Conservation (phyloP, 2,888 invertebrate species). For the Cheilosia grossa region DNA sequence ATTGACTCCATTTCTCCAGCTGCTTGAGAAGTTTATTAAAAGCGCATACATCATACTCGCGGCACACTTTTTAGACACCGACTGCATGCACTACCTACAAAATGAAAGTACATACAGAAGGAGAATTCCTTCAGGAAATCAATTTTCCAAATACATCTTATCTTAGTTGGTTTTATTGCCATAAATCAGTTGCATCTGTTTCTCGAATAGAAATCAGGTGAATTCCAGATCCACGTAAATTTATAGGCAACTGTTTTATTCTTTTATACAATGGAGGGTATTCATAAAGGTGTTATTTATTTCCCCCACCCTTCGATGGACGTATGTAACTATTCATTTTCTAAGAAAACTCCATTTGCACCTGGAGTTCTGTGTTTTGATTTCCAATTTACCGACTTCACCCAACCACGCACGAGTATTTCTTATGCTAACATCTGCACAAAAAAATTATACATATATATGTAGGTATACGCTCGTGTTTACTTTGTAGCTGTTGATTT, state of each 20-base stretch:
- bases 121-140: not conserved
- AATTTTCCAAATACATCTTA: no score
- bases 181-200: not conserved
- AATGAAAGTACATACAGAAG: no score
- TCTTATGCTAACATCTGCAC: conserved; percentile 12
- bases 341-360: conserved; percentile 31
- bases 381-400: conserved; percentile 33
- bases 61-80: not conserved
- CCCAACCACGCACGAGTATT: conserved; percentile 4
- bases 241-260: not conserved
- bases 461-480: conserved; percentile 14
- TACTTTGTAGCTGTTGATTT: conserved; percentile 53
- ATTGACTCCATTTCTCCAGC: not conserved
- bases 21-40: not conserved
- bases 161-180: not conserved
- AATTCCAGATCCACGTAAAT: not conserved
- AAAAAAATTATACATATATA: not conserved
- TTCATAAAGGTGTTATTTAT: conserved; percentile 4
- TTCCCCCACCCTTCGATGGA: not conserved
- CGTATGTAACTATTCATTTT: not conserved
- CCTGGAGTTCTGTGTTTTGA: conserved; percentile 57
- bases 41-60: not conserved
- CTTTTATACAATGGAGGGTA: conserved; percentile 1
- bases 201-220: conserved; percentile 4
- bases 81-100: no score